phyloP scores from a whole-genome alignment of 2,797 vertebrate genomes.

The Hippocampus kuda region DNA sequence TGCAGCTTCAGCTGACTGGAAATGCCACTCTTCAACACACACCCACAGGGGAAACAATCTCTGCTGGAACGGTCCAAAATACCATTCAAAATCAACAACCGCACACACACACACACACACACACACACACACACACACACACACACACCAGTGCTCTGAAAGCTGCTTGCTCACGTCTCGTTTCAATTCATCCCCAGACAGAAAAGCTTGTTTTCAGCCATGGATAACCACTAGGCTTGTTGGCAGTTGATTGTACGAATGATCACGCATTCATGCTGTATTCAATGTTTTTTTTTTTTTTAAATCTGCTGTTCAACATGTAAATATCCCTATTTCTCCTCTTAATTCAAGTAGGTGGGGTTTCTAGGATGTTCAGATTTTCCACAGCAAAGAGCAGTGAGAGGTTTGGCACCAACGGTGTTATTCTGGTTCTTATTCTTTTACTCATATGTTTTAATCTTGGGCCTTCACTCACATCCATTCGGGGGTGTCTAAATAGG shows the following conservation, averaged over 20 bases:
- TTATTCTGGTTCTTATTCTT: no score
- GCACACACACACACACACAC: background rate
- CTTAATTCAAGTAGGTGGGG: background rate
- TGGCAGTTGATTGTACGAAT: background rate
- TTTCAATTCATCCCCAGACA: slow-evolving; percentile 14
- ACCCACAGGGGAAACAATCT: slow-evolving; percentile 10
- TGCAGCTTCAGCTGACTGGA: slow-evolving; percentile 18
- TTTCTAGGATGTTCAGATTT: background rate
- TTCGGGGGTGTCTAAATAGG: no score
- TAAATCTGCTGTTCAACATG: background rate
- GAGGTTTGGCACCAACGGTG: no score
- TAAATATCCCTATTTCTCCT: background rate
- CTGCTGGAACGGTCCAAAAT: slow-evolving; percentile 10
- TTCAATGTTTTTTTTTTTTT: background rate
- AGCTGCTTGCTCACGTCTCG: slow-evolving; percentile 1
- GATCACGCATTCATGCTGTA: background rate
- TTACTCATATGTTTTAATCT: no score
- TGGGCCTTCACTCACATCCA: no score
- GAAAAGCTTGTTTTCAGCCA: slow-evolving; percentile 7
- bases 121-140: no score
- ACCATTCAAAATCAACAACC: slow-evolving; percentile 9
- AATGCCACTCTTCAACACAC: slow-evolving; percentile 20
- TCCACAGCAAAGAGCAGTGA: no score
- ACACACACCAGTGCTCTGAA: background rate
- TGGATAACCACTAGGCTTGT: background rate